Evolutionary conservation across 1,140 invertebrate genomes (phyloP).

Genomic region (Aphis gossypii): DNA sequence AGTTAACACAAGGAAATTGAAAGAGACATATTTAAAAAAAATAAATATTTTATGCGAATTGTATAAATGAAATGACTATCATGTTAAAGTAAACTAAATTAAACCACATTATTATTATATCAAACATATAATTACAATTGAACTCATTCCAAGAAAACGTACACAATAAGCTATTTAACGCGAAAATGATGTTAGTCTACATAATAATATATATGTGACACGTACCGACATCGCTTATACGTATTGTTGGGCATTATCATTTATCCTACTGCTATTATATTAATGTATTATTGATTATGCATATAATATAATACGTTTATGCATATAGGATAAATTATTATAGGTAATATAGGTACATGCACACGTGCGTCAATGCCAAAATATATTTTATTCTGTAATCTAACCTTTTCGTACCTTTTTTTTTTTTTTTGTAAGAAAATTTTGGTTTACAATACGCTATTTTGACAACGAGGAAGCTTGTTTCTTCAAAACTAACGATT

Average conservation of each 20-base stretch:
- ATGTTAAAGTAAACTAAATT: not conserved
- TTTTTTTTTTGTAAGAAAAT: constrained; percentile 18
- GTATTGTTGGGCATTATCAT: not conserved
- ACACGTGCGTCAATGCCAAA: not conserved
- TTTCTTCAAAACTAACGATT: constrained; percentile 45
- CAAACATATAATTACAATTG: not conserved
- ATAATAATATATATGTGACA: not conserved
- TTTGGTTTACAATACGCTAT: constrained; percentile 1
- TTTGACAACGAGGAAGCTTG: constrained; percentile 34
- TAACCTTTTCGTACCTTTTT: constrained; percentile 12
- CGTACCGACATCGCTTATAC: not conserved
- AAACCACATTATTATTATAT: not conserved
- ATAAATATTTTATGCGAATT: not conserved
- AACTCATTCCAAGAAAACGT: not conserved
- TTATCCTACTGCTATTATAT: not conserved
- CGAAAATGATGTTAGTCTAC: not conserved
- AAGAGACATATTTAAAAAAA: not conserved
- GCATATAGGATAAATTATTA: not conserved
- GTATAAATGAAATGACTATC: not conserved
- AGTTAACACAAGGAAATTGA: not conserved
- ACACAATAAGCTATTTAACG: not conserved
- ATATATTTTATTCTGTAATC: not conserved
- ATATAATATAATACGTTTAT: not conserved
- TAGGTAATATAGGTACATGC: not conserved
- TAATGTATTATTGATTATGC: not conserved